Evolutionary conservation across 2,888 invertebrate genomes (phyloP).

Genomic region (Apodemia zela): DNA sequence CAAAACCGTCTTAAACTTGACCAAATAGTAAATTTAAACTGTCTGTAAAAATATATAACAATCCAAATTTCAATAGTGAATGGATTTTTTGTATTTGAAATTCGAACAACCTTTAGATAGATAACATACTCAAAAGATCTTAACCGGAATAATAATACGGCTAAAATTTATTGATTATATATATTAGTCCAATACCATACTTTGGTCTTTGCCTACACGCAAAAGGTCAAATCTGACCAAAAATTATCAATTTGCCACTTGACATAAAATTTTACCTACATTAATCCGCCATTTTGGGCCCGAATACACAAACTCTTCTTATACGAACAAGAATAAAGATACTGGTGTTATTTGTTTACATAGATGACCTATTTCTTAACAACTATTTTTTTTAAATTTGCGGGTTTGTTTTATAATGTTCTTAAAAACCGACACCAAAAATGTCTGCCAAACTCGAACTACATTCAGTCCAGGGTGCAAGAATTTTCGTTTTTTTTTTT

Average conservation of each 20-base stretch:
- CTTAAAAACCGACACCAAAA: slow-evolving; percentile 1
- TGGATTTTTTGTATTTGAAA: background rate
- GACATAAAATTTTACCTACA: background rate
- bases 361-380: background rate
- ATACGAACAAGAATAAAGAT: background rate
- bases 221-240: background rate
- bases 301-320: slow-evolving; percentile 2
- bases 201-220: slow-evolving; percentile 37
- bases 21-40: background rate
- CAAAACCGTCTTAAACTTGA: background rate
- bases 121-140: background rate
- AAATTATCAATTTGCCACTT: background rate
- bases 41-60: background rate
- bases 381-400: background rate
- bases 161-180: slow-evolving; percentile 1
- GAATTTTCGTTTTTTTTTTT: slow-evolving; percentile 25
- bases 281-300: background rate
- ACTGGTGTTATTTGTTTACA: slow-evolving; percentile 3
- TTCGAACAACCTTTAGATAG: background rate
- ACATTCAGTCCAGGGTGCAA: slow-evolving; percentile 7
- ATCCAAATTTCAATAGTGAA: background rate
- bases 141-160: background rate
- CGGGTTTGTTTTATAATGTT: background rate
- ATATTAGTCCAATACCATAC: slow-evolving; percentile 12
- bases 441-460: background rate